Conservation (phyloP, 2,888 invertebrate species). For the Eueremaeus valkanovi region DNA sequence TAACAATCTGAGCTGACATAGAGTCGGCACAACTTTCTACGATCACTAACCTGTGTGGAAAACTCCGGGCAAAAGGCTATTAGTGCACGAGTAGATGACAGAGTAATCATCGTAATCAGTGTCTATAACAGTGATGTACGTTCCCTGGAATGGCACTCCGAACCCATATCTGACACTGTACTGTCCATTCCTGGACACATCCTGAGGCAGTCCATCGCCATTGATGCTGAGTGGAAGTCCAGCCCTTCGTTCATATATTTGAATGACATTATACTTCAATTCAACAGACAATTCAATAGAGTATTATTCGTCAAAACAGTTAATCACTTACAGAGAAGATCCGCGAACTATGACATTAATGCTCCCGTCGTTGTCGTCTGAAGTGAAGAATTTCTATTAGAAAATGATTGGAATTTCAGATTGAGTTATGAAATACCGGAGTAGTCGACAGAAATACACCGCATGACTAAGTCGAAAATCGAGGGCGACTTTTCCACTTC, state of each 20-base stretch:
- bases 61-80: conserved; percentile 43
- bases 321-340: conserved; percentile 38
- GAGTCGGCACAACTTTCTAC: too few species aligned
- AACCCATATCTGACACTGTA: conserved; percentile 44
- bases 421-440: conserved; percentile 14
- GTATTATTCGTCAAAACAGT: background rate
- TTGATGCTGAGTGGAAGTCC: conserved; percentile 43
- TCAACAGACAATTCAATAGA: background rate
- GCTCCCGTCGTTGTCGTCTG: conserved; percentile 43
- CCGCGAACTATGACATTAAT: conserved; percentile 42
- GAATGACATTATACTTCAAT: too few species aligned
- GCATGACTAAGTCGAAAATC: conserved; percentile 43
- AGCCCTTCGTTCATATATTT: conserved; percentile 35
- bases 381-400: background rate
- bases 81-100: conserved; percentile 43
- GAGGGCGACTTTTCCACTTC: conserved; percentile 43
- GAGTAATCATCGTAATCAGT: conserved; percentile 43
- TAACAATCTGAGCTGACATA: too few species aligned
- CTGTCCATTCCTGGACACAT: conserved; percentile 37
- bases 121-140: conserved; percentile 41
- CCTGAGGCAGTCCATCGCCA: conserved; percentile 44
- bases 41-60: conserved; percentile 43
- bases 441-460: conserved; percentile 43
- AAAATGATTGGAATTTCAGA: background rate
- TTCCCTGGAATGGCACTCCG: conserved; percentile 44